Base-by-base conservation (phyloP, 2,113 vertebrate species). In the Oncorhynchus mykiss region DNA sequence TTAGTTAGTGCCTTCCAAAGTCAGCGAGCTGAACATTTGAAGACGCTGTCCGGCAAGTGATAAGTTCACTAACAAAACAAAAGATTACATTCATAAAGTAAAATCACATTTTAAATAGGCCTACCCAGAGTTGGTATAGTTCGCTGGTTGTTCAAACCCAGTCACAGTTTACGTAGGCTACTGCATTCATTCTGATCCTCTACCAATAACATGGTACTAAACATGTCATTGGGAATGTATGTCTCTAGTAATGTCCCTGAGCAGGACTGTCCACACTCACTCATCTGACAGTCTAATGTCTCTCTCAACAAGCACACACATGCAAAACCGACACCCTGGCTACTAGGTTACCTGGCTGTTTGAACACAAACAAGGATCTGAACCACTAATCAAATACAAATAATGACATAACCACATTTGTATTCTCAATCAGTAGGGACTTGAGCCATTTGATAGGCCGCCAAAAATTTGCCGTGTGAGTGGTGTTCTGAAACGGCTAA, bases 321-420 rank as follows among this genome's bases (percentile, higher is more conserved):
- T 70, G 6, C 49, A 76, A 75, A 76, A 72, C 24, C 60, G 76
- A 74, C 51, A 78, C 0, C 72, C 48, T 68, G 77, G 65, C 14
- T 9, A 72, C 77, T 70, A 59, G 79, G 80, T 84, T 82, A 70
- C 82, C 76, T 76, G 76, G 83, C 78, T 67, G 71, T 71, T 71
- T 72, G 57, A 67, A 76, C 79, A 80, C 62, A 62, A 82, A 82
- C 74, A 84, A 74, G 74, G 70, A 64, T 54, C n/a, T 48, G 79
- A 75, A 39, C 81, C 70, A 78, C 69, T 67, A 84, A 73, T 54
- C 75, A 83, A 79, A 59, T 79, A 88, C 83, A 88, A 90, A 87
- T 86, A 88, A 79, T 75, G 72, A 86, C 84, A 73, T 77, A 75
- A 79, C 59, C 72, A 51, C 5, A 77, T 84, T 82, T 83, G 79